A percentile compares a stretch with the other conserved stretches of the same genome.
Conservation (phyloP, 2,113 vertebrate genomes). For the Lanius ludovicianus region DNA sequence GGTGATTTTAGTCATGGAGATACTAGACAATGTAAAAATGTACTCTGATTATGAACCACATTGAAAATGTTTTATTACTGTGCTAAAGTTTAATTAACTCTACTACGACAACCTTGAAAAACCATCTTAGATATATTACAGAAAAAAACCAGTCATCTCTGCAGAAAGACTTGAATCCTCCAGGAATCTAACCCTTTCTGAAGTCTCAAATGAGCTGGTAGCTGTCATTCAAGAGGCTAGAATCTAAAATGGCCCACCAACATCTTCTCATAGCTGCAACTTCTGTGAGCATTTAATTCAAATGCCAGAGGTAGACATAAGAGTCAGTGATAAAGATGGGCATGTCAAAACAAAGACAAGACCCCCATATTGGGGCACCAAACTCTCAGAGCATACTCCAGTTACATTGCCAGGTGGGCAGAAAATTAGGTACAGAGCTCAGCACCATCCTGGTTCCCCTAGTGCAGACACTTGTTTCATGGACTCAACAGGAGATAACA, state of each 20-base stretch:
- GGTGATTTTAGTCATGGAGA: background rate
- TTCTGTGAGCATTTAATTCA: background rate
- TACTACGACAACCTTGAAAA: background rate
- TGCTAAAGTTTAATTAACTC: background rate
- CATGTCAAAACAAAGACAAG: background rate
- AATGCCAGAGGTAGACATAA: background rate
- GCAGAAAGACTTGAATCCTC: background rate
- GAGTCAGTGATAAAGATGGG: background rate
- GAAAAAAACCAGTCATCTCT: background rate
- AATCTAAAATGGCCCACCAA: background rate
- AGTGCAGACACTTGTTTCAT: background rate
- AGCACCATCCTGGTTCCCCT: background rate
- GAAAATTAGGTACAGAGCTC: background rate
- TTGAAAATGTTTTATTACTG: background rate
- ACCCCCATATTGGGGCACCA: accelerated
- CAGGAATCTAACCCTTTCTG: background rate
- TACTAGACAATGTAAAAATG: background rate
- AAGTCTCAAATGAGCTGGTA: background rate
- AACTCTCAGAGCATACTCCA: background rate
- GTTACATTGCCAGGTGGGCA: accelerated
- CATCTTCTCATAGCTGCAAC: background rate
- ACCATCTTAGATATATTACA: background rate
- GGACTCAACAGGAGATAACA: background rate
- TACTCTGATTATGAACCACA: background rate
- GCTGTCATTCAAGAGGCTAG: background rate